Percentiles rank a stretch among this genome's conserved stretches.
phyloP scores from a whole-genome alignment of 2,888 invertebrate species.

The Ormyrus rosae region DNA sequence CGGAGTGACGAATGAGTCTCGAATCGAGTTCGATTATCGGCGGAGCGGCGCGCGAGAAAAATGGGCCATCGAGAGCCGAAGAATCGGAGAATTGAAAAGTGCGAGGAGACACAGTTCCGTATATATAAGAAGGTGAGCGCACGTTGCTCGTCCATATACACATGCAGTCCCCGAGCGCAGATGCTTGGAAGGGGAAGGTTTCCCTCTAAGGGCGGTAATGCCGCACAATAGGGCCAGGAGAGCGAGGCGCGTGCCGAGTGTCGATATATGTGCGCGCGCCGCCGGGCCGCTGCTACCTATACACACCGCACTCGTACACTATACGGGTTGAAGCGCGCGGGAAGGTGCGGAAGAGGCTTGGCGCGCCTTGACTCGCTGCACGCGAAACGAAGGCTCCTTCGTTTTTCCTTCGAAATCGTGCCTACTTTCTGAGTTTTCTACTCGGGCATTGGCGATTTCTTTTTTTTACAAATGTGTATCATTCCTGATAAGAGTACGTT shows the following conservation, averaged over 20 bases:
- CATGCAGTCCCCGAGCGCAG: slow-evolving; percentile 23
- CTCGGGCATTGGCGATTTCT: too few relatives aligned
- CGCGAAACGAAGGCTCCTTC: too few relatives aligned
- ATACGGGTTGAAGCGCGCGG: background rate
- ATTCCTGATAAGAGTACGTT: too few relatives aligned
- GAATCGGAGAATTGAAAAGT: background rate
- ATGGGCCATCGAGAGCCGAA: background rate
- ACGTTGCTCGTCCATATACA: slow-evolving; percentile 19
- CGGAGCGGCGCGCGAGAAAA: slow-evolving; percentile 3
- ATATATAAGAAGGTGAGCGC: background rate
- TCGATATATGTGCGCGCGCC: slow-evolving; percentile 4
- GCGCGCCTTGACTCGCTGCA: too few relatives aligned
- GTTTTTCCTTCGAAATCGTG: too few relatives aligned
- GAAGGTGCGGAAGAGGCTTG: too few relatives aligned
- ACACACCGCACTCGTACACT: background rate
- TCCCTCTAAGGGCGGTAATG: background rate
- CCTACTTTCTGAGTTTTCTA: too few relatives aligned
- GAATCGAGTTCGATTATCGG: slow-evolving; percentile 34
- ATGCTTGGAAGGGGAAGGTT: slow-evolving; percentile 9
- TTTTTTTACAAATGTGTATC: too few relatives aligned
- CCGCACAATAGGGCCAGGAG: slow-evolving; percentile 35
- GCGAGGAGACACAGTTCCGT: background rate
- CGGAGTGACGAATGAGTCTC: slow-evolving; percentile 41
- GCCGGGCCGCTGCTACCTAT: background rate
- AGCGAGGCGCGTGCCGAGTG: slow-evolving; percentile 40